Conservation (phyloP, 2,888 invertebrate species). For the Drepana falcataria region DNA sequence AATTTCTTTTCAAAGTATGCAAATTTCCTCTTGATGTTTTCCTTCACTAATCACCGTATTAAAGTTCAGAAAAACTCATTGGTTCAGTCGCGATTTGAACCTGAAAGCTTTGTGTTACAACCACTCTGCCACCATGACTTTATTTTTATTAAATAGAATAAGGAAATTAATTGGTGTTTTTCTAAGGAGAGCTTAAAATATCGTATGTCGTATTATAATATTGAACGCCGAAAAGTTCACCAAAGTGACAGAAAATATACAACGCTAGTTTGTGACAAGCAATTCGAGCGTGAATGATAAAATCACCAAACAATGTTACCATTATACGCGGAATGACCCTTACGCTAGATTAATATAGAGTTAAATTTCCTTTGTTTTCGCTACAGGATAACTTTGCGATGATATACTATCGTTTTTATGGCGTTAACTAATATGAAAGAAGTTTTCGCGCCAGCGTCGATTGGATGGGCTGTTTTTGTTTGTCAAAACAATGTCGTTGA, state of each 20-base stretch:
- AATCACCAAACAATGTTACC: constrained; percentile 29
- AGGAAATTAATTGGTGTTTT: too few relatives aligned
- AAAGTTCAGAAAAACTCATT: too few relatives aligned
- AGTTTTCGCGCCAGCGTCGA: constrained; percentile 34
- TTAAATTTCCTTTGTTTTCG: constrained; percentile 23
- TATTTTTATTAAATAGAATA: too few relatives aligned
- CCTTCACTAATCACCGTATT: too few relatives aligned
- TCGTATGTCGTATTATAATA: constrained; percentile 6
- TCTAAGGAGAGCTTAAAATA: too few relatives aligned
- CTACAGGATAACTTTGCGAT: constrained; percentile 5
- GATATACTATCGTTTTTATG: constrained; percentile 35
- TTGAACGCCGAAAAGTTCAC: constrained; percentile 6
- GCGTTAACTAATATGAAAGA: constrained; percentile 56
- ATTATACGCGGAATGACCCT: constrained; percentile 12
- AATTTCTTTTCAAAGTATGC: too few relatives aligned
- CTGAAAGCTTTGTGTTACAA: too few relatives aligned
- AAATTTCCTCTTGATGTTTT: too few relatives aligned
- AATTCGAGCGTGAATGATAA: constrained; percentile 46
- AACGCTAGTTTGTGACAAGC: constrained; percentile 43
- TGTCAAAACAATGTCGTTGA: constrained; percentile 30
- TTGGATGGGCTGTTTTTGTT: constrained; percentile 42
- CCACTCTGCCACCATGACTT: too few relatives aligned
- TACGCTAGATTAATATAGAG: constrained; percentile 22
- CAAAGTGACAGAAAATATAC: constrained; percentile 44
- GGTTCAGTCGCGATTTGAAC: too few relatives aligned